Evolutionary conservation across 1,140 invertebrate species (phyloP), one percentile per base, ranked within the genome.

Genomic region (Acromyrmex heyeri): DNA sequence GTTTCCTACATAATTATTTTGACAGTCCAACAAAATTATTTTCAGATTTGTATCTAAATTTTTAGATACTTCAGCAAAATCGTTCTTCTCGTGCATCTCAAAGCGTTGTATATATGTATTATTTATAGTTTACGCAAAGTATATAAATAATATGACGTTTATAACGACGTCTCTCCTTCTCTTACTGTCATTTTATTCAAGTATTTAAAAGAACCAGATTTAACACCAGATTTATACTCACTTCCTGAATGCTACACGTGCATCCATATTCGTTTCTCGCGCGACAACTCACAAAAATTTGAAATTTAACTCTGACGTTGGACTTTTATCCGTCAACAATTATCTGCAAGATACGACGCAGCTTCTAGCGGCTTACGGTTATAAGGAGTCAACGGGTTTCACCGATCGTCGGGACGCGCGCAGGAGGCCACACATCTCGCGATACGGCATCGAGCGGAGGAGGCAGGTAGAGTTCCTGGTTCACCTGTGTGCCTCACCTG

Each of bases 391-490:
- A 82, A 90, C 67, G 78, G 75, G 83, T 62, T 88, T 82, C 76
- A 61, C 55, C 76, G 73, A 87, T 90, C 85, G 77, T 75, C 27
- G 64, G 44, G 72, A 59, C 87, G 48, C 57, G 86, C 87, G 86
- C 85, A 87, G 87, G 87, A 83, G 79, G 79, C 69, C 79, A 83
- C 79, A 83, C 79, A 83, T 83, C 79, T 83, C 67, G 69, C 57
- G 77, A 48, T 59, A 69, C 73, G 67, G 90, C 91, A 88, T 67
- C 21, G 83, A 88, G 91, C 88, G 87, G 82, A 91, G 88, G 91
- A 85, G 90, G 86, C 81, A 88, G 67, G 77, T 86, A 50, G 87
- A 94, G 93, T 94, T 94, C 94, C 94, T 93, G 93, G 94, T 94
- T 94, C 93, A 94, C 93, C 93, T 94, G 94, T 93, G 89, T 91